Evolutionary conservation across 1,140 invertebrate species (phyloP).

Genomic region (Bombus confusus): DNA sequence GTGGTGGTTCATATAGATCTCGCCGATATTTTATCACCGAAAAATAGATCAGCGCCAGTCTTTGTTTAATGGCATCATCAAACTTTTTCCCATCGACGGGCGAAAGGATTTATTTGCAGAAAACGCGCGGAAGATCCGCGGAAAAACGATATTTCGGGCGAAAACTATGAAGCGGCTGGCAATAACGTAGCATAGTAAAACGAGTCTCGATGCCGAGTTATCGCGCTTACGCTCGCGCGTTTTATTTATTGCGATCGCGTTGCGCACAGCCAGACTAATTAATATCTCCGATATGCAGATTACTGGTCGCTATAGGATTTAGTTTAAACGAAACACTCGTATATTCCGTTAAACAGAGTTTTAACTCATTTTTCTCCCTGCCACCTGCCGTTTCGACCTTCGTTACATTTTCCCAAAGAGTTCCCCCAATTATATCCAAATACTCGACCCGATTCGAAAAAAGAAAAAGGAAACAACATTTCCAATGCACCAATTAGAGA

Average conservation of each 20-base stretch:
- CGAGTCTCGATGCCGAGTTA: slow-evolving; percentile 19
- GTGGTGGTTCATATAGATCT: neutral
- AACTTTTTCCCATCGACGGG: neutral
- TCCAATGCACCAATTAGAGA: neutral
- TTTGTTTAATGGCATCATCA: neutral
- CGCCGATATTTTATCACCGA: neutral
- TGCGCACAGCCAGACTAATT: slow-evolving; percentile 28
- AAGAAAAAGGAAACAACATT: neutral
- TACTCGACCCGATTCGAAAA: neutral
- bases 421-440: neutral
- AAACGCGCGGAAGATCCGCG: neutral
- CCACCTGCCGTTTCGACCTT: neutral
- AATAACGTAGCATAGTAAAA: slow-evolving; percentile 24
- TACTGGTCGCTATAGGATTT: neutral
- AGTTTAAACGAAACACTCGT: neutral
- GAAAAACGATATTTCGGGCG: neutral
- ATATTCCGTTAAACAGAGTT: neutral
- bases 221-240: slow-evolving; percentile 33
- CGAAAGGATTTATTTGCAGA: neutral
- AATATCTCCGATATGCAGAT: slow-evolving; percentile 51
- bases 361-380: neutral
- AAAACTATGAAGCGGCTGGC: neutral
- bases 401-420: neutral
- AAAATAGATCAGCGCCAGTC: neutral
- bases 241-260: slow-evolving; percentile 43